Base-by-base conservation (phyloP, 2,888 invertebrate species). In the Scaptomyza reducta region DNA sequence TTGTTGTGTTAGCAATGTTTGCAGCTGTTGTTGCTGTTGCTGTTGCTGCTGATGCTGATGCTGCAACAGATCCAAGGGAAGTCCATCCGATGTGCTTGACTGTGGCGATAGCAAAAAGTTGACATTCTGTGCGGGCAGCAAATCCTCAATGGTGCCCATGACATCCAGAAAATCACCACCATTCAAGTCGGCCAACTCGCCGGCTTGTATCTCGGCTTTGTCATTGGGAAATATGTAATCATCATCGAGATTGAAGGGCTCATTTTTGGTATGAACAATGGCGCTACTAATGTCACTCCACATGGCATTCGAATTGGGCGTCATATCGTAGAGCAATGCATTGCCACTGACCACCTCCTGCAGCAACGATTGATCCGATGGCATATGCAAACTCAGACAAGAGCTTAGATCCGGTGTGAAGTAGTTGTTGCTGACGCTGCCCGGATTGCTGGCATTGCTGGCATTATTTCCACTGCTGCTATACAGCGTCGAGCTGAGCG, bases 181-280 rank as follows among this genome's bases (percentile, higher is more conserved):
- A 84, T 96, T 96, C 54, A 97, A 92, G 90, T 97, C 97, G 0
- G 96, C 96, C 58, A 97, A 93, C 70, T 97, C 97, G 0, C 97
- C 96, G 4, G 96, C 88, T 91, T 96, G 95, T 81, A 97, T 96
- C 92, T 97, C 97, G 40, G 96, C 94, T 92, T 97, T 96, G 91
- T 97, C 97, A 57, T 97, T 96, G 93, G 96, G 95, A 90, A 97
- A 96, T 84, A 97, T 96, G 89, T 97, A 97, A 89, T 97, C 97
- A 87, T 97, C 97, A 87, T 97, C 97, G 94, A 96, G 95, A 91
- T 94, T 95, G 83, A 95, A 95, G 11, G 94, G 93, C 81, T 95
- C 95, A 51, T 90, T 78, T 84, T 92, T 92, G 56, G 91, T 91
- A 44, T 92, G 88, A 6, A 92, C 92, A 74, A 92, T 91, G 70